Evolutionary conservation across 2,113 vertebrate genomes (phyloP), one percentile per base, ranked within the genome.

Genomic region (Corythornis vintsioides): DNA sequence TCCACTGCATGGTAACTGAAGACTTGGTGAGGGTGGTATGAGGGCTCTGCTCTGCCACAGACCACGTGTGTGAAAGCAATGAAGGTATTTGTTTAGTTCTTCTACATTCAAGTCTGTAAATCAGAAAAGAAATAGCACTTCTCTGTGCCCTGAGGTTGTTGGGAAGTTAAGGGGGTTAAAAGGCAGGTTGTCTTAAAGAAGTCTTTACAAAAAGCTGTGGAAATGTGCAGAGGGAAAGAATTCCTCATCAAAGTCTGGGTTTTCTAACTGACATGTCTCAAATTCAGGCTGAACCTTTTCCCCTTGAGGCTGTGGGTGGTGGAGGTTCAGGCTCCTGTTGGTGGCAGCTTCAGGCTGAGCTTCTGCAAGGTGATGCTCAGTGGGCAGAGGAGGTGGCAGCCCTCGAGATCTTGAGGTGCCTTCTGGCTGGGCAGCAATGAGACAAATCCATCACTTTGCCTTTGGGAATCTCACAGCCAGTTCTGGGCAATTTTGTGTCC

Each of bases 131-230:
- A 71, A 67, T 3, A 48, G 3, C 22, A 31, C 2, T 3, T 43
- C 50, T 47, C 15, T 24, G 5, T 47, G 9, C 52, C 0, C 0
- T 2, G 4, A 56, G 15, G 33, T 11, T 38, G 10, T 6, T 59
- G 15, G 24, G 72, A 77, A 59, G 47, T 53, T 50, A 43, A 50
- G 72, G 53, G 33, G 12, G 43, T 87, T 61, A 79, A 86, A 93
- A 76, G 35, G 33, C 18, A 42, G 22, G 5, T 9, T 92, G 28
- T 28, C 52, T 76, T 69, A 8, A 70, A 82, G 35, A 89, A 8
- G 4, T 2, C 18, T 57, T 50, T 35, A 73, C 42, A 47, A 90
- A 70, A 5, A 64, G 11, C 6, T 28, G 16, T 43, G 38, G 53
- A 26, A 67, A 89, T 69, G 11, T 69, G 45, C 29, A 67, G 14